Base-by-base conservation (phyloP, 2,113 vertebrate species). In the Corydoras maculifer region DNA sequence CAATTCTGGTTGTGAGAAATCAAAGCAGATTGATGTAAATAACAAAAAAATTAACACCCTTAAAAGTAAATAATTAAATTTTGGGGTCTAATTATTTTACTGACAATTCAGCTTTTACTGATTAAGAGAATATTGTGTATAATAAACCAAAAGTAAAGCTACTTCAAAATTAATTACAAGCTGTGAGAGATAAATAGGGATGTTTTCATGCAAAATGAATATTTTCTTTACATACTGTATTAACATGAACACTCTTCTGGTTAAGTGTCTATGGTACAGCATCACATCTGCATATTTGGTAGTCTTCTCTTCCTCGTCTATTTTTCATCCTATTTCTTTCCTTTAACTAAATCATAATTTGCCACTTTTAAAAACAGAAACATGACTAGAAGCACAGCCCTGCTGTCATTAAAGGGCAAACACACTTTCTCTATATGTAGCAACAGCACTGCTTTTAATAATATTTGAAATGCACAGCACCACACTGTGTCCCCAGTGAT, bases 401-500 rank as follows among this genome's bases (percentile, higher is more conserved):
- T 60, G 62, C 58, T 75, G 48, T 63, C 68, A 65, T 67, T 35
- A 18, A 69, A 74, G 65, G 63, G 53, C 64, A 65, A 60, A 58
- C 53, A 55, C 58, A 60, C 58, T 64, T 61, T 58, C 43, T 58
- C 61, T 18, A 12, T 35, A 62, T 25, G 10, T 55, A 62, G n/a
- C 62, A 62, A 43, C 48, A 8, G 59, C 67, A 63, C 58, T 76
- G 70, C 68, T 13, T 66, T 48, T 14, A 53, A 48, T 59, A 58
- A 64, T 69, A 61, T 75, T 74, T 79, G 73, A 78, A 69, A 43
- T 55, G 73, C 43, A 67, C 55, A 50, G 58, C 74, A 76, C 64
- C 61, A 70, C 76, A 61, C 73, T 30, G 54, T 77, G 35, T 68
- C 61, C 49, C 65, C 71, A 72, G 72, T 77, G 61, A 60, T 65